Evolutionary conservation across 2,113 vertebrate genomes (phyloP).

Genomic region (Ranitomeya variabilis): DNA sequence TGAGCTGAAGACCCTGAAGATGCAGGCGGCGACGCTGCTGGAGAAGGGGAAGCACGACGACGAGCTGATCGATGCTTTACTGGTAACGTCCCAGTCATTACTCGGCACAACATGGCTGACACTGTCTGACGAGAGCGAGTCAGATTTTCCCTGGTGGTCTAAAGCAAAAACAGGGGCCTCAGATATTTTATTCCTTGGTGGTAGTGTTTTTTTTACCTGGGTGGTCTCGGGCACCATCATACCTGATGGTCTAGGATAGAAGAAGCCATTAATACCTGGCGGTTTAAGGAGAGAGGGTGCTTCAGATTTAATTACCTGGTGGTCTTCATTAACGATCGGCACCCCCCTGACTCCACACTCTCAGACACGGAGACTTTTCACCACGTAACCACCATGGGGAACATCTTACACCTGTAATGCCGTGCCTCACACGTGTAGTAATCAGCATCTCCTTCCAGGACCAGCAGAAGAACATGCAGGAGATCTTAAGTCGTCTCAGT

Average conservation of each 20-base stretch:
- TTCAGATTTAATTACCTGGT: no score
- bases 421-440: not conserved
- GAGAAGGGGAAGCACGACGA: conserved; percentile 88
- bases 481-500: conserved; percentile 73
- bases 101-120: not conserved
- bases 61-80: conserved; percentile 82
- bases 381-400: no score
- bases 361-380: no score
- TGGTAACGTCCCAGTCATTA: conserved; percentile 72
- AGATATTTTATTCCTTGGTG: not conserved
- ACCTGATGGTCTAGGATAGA: not conserved
- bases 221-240: not conserved
- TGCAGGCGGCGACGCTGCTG: conserved; percentile 79
- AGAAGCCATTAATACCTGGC: not conserved
- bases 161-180: not conserved
- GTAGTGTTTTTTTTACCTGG: not conserved
- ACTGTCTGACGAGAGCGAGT: not conserved
- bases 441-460: conserved; percentile 68
- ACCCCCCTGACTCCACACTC: no score
- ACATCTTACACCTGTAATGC: no score
- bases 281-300: not conserved
- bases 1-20: conserved; percentile 82
- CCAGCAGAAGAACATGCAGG: conserved; percentile 86
- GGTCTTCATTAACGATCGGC: not conserved
- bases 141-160: not conserved